Evolutionary conservation across 2,113 vertebrate genomes (phyloP), one percentile per base, ranked within the genome.

Genomic region (Apteryx owenii): DNA sequence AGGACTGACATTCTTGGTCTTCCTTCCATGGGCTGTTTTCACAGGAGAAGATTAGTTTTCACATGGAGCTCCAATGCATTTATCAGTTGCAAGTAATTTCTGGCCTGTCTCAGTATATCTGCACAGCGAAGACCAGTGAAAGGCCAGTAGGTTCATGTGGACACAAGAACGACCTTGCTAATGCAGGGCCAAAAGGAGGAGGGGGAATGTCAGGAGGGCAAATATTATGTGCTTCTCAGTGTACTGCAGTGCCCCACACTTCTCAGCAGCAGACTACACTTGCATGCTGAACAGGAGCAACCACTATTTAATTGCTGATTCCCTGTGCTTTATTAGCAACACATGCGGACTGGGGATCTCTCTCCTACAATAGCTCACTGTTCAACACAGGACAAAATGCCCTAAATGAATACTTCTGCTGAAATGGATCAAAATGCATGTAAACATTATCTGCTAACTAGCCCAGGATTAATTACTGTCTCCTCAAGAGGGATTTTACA

Each of bases 201-300:
- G 1, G 0, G 81, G 60, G 7, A 70, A 90, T 1, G 8, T 28
- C 80, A 84, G 50, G 33, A 93, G 44, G 25, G 62, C 50, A 80
- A 85, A 11, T 22, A 21, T 33, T 0, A 1, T 0, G 2, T 62
- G 33, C 15, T 58, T 31, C 44, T 68, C 29, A 9, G 36, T 6
- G 8, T 23, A 4, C 71, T 38, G 51, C 73, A 82, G 51, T 16
- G 68, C 85, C 50, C 40, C 58, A 46, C 48, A 3, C 22, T 70
- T 51, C 1, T 2, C 11, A 12, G 60, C 80, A 22, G 33, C n/a
- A 77, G 91, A 80, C 18, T n/a, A 19, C 51, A 7, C 15, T 2
- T 56, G n/a, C 50, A 29, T 13, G 29, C 65, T 42, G 18, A 89
- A 36, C 23, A 54, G 84, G 4, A 81, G 40, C 29, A 84, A 86